phyloP scores from a whole-genome alignment of 2,797 vertebrate genomes.

The Garrulus glandarius region DNA sequence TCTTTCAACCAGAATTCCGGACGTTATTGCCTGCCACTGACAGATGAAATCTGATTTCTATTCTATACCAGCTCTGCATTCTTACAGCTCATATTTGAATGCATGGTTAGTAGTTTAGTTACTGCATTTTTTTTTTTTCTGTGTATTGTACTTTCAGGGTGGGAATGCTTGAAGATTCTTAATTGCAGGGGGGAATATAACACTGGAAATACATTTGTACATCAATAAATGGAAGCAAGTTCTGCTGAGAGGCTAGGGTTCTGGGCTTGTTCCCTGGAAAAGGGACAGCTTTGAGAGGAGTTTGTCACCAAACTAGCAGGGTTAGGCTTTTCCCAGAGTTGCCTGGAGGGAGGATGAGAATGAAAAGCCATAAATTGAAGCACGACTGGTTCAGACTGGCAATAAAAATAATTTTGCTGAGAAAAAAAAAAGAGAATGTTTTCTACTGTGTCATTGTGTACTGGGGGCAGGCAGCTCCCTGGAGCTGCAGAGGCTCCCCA shows the following conservation, averaged over 20 bases:
- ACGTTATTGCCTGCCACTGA: background rate
- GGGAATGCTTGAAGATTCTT: background rate
- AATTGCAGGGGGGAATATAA: background rate
- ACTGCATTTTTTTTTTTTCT: background rate
- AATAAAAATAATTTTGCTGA: background rate
- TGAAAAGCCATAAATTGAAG: background rate
- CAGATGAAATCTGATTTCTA: background rate
- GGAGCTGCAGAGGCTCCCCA: background rate
- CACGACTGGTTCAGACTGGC: background rate
- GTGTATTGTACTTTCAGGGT: background rate
- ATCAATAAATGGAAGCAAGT: background rate
- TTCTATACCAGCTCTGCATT: background rate
- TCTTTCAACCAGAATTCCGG: background rate
- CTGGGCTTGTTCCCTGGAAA: background rate
- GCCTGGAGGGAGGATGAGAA: background rate
- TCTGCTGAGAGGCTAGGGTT: background rate
- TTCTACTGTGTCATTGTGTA: background rate
- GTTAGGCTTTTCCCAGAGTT: background rate
- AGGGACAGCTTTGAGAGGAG: background rate
- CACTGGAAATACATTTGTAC: background rate
- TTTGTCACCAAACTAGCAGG: background rate
- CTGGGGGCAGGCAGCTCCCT: rapidly evolving
- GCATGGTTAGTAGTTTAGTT: background rate
- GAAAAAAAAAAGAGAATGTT: background rate
- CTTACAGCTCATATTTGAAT: background rate